Evolutionary conservation across 2,888 invertebrate genomes (phyloP), one percentile per base, ranked within the genome.

Genomic region (Neocrepidodera transversa): DNA sequence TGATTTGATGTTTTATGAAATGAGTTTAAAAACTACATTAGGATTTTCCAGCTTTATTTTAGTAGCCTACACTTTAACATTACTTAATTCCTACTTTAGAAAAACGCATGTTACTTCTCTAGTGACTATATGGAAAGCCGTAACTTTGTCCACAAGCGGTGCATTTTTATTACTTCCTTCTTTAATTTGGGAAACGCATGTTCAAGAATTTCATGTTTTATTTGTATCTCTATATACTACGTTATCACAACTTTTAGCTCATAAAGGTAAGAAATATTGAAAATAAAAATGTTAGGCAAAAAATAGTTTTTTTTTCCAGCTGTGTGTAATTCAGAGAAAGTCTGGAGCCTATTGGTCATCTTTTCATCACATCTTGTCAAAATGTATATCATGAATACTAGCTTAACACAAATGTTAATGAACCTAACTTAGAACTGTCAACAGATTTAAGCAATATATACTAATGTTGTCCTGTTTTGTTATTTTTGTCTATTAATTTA

Each of bases 201-300:
- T 72, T 17, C 73, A 77, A 58, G 76, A 76, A 5, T 69, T 83
- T 8, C 87, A 88, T 72, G 81, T 84, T 62, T 65, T 80, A 6
- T 81, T 91, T 1, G 87, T 90, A 1, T 83, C 84, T 57, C 79
- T 83, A 0, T 91, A 91, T 71, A 86, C 86, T 52, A 80, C 86
- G 14, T 80, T 87, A 7, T 85, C 88, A 1, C 83, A 87, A 60
- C 78, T 86, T 26, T 84, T 85, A 59, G 85, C 88, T 0, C 86
- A 89, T 71, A 85, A 85, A 68, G 88, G 89, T 88, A 76, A 23
- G 23, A 23, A 23, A 23, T 6, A 23, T 23, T 3, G 23, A 5
- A 23, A 23, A 23, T 23, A 23, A 23, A 5, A 23, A 6, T 23
- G 23, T 23, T 23, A 6, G 3, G 3, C 6, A 23, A 5, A 23